Evolutionary conservation across 2,888 invertebrate genomes (phyloP), one percentile per base, ranked within the genome.

Genomic region (Belgica antarctica): DNA sequence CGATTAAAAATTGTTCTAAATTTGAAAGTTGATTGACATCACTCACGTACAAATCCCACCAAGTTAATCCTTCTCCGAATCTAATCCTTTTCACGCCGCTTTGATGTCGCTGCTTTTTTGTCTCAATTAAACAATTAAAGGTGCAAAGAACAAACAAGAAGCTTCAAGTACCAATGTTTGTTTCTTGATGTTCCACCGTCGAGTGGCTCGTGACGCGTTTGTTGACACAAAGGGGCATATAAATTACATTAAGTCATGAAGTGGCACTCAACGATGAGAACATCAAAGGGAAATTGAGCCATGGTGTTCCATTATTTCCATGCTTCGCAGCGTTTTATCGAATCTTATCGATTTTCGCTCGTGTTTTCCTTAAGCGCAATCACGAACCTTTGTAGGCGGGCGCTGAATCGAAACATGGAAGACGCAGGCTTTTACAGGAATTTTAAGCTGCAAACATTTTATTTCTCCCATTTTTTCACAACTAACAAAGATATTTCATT

Each of bases 221-320:
- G 25, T 66, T 66, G 25, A 25, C 46, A 34, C 65, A 47, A 22
- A 52, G 52, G 63, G n/a, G n/a, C n/a, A 63, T 22, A 24, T 31
- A 62, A 41, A 63, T 63, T 34, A 63, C 36, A 63, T 63, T 63
- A 36, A 63, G 63, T 63, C 19, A 25, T 63, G 17, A 36, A 63
- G 63, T 63, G 22, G 24, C 24, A 27, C 61, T 24, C 27, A 10
- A 25, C 28, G 27, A 63, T n/a, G n/a, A n/a, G n/a, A n/a, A n/a
- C 63, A 63, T 63, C 63, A 63, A 63, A 63, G 63, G 10, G 15
- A 61, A 61, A 52, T 8, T 52, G 52, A 63, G 31, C 19, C 62
- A 63, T 63, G 63, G 34, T 31, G 34, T 36, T n/a, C 15, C 63
- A 63, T 63, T 41, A 63, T 63, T 41, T 36, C 31, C 15, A 22